phyloP scores from a whole-genome alignment of 2,888 invertebrate species.

The Muscina levida region DNA sequence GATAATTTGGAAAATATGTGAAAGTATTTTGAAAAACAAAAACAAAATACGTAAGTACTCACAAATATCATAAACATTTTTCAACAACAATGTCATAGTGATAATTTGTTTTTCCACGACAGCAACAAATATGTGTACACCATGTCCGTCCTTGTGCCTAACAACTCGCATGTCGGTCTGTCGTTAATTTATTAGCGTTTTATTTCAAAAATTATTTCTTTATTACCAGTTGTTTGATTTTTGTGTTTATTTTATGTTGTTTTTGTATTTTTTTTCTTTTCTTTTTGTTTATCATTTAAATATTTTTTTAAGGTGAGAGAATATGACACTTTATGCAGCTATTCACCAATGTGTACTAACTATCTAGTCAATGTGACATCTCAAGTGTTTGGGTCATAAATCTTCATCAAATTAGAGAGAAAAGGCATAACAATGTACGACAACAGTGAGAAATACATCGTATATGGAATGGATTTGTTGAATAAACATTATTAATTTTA shows the following conservation, averaged over 20 bases:
- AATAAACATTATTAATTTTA: conserved; percentile 61
- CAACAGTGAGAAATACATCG: not conserved
- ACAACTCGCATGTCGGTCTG: too few relatives aligned
- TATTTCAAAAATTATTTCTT: too few relatives aligned
- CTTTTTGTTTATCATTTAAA: not conserved
- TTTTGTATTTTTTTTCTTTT: not conserved
- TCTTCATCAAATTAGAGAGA: conserved; percentile 28
- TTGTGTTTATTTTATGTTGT: not conserved
- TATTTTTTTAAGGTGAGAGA: conserved; percentile 23
- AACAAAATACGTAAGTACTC: not conserved
- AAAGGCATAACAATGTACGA: not conserved
- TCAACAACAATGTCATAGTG: too few relatives aligned
- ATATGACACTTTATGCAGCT: not conserved
- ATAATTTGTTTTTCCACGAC: too few relatives aligned
- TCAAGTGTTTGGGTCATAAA: conserved; percentile 17
- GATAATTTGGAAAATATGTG: not conserved
- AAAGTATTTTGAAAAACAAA: not conserved
- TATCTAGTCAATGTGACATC: not conserved
- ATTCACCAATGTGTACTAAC: not conserved
- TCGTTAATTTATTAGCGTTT: too few relatives aligned
- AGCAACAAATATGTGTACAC: too few relatives aligned
- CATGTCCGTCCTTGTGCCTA: too few relatives aligned
- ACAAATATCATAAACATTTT: too few relatives aligned
- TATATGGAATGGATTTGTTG: conserved; percentile 44
- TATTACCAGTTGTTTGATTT: too few relatives aligned